Percentiles rank a stretch among this genome's conserved stretches.
phyloP scores from a whole-genome alignment of 2,797 vertebrate genomes.

The Sphenopsis melanotis region DNA sequence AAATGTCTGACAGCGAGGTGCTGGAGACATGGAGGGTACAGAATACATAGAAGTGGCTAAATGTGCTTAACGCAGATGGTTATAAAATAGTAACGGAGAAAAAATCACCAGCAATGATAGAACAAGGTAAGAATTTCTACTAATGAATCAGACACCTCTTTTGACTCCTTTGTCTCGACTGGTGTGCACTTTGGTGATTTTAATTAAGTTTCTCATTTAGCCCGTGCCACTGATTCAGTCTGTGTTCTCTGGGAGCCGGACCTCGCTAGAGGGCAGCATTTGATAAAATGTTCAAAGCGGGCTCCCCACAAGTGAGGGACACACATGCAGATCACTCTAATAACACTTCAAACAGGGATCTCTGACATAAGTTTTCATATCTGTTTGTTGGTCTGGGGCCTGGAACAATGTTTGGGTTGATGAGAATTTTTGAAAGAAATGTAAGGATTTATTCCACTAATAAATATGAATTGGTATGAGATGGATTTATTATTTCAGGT shows the following conservation, averaged over 20 bases:
- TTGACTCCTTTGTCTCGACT: neutral
- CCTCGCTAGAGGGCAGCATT: constrained; percentile 82
- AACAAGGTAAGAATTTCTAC: neutral
- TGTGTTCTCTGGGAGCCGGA: neutral
- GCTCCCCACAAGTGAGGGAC: neutral
- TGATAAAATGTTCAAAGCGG: constrained; percentile 71
- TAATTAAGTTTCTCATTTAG: neutral
- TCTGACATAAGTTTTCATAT: constrained; percentile 44
- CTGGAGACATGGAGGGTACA: neutral
- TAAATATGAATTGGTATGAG: constrained; percentile 62
- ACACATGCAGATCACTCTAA: constrained; percentile 18
- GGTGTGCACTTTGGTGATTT: neutral
- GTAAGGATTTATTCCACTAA: constrained; percentile 58
- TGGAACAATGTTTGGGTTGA: constrained; percentile 59
- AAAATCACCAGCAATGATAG: neutral
- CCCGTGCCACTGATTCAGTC: neutral
- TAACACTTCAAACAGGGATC: constrained; percentile 14
- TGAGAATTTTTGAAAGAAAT: constrained; percentile 61
- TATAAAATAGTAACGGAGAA: neutral
- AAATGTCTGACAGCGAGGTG: neutral
- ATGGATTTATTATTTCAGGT: constrained; percentile 19
- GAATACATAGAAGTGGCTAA: neutral
- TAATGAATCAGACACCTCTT: neutral
- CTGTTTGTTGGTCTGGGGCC: constrained; percentile 49
- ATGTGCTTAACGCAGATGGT: neutral